phyloP scores from a whole-genome alignment of 2,797 vertebrate genomes.

The Hydrolagus colliei region DNA sequence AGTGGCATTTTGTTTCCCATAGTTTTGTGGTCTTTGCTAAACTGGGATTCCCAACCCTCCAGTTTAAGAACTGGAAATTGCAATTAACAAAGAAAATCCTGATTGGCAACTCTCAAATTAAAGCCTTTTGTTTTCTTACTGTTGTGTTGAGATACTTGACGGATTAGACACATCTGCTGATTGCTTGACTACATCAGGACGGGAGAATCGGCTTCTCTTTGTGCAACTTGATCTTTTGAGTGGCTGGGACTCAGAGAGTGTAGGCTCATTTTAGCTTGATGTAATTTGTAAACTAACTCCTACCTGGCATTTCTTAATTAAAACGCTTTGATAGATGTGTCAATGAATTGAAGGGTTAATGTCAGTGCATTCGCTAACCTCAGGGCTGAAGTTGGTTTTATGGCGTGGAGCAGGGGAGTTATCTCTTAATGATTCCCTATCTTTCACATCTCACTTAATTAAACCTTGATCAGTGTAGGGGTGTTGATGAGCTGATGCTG shows the following conservation, averaged over 20 bases:
- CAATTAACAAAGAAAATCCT: too few species aligned
- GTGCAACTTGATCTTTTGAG: neutral
- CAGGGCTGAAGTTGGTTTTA: neutral
- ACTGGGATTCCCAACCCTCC: too few species aligned
- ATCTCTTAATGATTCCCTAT: neutral
- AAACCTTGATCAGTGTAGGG: neutral
- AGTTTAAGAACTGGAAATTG: too few species aligned
- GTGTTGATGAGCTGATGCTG: neutral
- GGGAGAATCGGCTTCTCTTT: neutral
- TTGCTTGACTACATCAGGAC: too few species aligned
- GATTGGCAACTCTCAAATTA: too few species aligned
- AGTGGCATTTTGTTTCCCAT: too few species aligned
- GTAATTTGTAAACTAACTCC: neutral
- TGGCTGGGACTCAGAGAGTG: neutral
- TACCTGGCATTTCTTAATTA: neutral
- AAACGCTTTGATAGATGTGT: neutral
- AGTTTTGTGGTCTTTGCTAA: too few species aligned
- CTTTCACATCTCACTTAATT: slow-evolving; percentile 5
- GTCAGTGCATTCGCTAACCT: neutral
- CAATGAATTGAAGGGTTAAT: neutral
- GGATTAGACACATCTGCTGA: too few species aligned
- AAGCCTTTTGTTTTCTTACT: too few species aligned
- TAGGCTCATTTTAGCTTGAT: neutral
- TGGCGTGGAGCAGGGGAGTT: neutral
- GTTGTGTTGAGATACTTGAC: too few species aligned